These are phyloP conservation scores for Drosophila lacertosa DNA, from an alignment of 1,140 invertebrate species.

Conservation along the genomic window DNA sequence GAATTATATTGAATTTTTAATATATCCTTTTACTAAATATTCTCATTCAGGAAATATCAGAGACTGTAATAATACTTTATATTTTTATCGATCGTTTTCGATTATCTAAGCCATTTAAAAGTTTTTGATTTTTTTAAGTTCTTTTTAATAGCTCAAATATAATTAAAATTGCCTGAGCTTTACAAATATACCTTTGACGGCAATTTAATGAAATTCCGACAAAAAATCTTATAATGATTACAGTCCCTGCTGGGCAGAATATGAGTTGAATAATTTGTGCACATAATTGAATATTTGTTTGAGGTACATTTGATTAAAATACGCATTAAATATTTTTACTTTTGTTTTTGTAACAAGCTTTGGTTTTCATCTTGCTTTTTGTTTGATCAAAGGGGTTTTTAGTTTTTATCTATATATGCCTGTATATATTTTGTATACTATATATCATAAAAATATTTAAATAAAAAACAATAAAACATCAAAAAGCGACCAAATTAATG, in stretches of 20 bases:
- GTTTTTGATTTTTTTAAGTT: too few species aligned
- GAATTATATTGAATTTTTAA: too few species aligned
- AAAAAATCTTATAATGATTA: too few species aligned
- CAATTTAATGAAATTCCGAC: too few species aligned
- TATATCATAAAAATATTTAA: constrained; percentile 46
- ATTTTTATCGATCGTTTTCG: too few species aligned
- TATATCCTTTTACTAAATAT: too few species aligned
- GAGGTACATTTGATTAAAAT: constrained; percentile 23
- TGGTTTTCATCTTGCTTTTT: constrained; percentile 7
- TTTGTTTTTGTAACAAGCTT: constrained; percentile 9
- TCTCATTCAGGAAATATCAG: too few species aligned
- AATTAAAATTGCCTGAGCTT: too few species aligned
- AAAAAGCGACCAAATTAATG: constrained; percentile 39
- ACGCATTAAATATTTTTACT: constrained; percentile 5
- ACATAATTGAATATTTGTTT: constrained; percentile 9
- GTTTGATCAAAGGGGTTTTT: constrained; percentile 16
- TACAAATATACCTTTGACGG: too few species aligned
- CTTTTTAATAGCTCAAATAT: too few species aligned
- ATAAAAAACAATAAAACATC: constrained; percentile 31
- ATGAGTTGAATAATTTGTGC: not conserved
- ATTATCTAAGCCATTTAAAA: too few species aligned
- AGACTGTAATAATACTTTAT: too few species aligned
- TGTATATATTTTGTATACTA: constrained; percentile 49
- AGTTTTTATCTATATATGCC: constrained; percentile 30
- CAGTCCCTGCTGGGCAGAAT: not conserved